A percentile compares a stretch with the other conserved stretches of the same genome.
Conservation (phyloP, 2,113 vertebrate genomes). For the Enhydra lutris region DNA sequence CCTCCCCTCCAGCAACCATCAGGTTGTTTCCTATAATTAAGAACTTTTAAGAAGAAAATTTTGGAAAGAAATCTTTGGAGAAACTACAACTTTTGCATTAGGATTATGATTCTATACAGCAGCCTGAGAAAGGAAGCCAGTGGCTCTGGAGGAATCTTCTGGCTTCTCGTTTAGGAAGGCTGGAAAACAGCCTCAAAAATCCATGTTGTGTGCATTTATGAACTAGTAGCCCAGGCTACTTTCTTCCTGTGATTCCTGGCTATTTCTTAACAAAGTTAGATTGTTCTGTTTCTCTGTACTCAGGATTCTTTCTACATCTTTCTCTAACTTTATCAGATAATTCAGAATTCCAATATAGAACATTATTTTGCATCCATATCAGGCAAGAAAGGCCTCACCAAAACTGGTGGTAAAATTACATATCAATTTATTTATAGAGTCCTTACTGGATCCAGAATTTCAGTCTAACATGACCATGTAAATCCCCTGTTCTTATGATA, state of each 20-base stretch:
- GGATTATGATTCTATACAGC: not conserved
- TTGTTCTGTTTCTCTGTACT: not conserved
- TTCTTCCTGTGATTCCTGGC: slow-evolving; percentile 20
- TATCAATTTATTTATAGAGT: not conserved
- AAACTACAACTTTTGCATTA: not conserved
- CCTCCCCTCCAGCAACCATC: not conserved
- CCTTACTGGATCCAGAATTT: not conserved
- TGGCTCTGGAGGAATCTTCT: not conserved
- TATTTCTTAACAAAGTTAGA: slow-evolving; percentile 49
- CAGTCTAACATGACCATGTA: not conserved
- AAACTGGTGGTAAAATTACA: not conserved
- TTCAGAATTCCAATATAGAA: not conserved
- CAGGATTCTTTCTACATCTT: not conserved
- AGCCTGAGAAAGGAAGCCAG: not conserved
- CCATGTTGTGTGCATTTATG: not conserved
- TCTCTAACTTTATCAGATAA: not conserved
- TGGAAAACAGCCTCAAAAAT: not conserved
- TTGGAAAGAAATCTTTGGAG: not conserved
- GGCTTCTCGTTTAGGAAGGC: not conserved
- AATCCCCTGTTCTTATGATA: not conserved
- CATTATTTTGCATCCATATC: not conserved
- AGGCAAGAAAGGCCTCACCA: not conserved
- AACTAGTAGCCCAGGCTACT: not conserved
- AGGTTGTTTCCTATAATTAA: not conserved
- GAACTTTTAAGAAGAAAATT: not conserved